These are phyloP conservation scores for Pteronura brasiliensis DNA, from an alignment of 2,113 vertebrate genomes.

Conservation along the genomic window DNA sequence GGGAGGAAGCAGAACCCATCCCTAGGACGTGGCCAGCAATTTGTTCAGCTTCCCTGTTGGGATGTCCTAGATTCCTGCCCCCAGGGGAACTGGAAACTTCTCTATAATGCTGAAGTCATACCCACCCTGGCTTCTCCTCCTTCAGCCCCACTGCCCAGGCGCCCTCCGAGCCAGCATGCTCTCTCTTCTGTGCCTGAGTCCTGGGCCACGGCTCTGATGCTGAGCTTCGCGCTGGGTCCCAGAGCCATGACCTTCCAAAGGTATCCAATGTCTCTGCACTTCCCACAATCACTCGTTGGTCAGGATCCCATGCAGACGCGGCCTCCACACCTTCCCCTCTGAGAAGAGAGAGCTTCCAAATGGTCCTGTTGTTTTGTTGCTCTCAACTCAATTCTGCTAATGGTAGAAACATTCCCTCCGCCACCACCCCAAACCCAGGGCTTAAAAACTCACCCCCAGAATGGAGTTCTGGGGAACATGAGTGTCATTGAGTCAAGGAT, in stretches of 20 bases:
- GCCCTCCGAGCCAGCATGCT: neutral
- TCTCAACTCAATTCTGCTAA: neutral
- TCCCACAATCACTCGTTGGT: too few relatives aligned
- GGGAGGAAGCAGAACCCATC: neutral
- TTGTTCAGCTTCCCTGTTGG: neutral
- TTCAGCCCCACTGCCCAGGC: too few relatives aligned
- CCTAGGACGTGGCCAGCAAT: neutral
- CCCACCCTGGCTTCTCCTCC: neutral
- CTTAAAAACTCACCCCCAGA: neutral
- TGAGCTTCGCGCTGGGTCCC: neutral
- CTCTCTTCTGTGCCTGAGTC: neutral
- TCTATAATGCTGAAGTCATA: neutral
- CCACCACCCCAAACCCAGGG: neutral
- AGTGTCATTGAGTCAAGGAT: neutral
- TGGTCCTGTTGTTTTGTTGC: neutral
- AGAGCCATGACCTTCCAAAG: neutral
- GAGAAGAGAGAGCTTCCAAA: neutral
- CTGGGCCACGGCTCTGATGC: too few relatives aligned
- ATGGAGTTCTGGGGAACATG: neutral
- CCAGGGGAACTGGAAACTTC: neutral
- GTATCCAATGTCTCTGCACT: rapidly evolving
- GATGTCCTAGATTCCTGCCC: neutral
- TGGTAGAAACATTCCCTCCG: neutral
- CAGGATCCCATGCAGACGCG: rapidly evolving
- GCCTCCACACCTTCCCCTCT: neutral